These are phyloP conservation scores for Bombus sylvicola DNA, from an alignment of 1,140 invertebrate species.

Conservation along the genomic window DNA sequence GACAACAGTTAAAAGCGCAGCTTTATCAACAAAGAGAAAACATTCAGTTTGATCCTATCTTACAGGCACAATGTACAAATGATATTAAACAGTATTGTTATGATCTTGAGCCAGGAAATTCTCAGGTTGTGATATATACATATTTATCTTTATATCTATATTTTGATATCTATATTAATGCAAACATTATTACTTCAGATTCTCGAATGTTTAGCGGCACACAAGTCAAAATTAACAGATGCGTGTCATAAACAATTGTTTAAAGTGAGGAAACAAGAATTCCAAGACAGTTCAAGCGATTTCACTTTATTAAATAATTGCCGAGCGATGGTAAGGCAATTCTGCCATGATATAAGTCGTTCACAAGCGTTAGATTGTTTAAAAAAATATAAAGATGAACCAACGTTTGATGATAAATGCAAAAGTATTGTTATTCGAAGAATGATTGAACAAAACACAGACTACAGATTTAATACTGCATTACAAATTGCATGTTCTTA, in stretches of 20 bases:
- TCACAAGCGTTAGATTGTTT: constrained; percentile 89
- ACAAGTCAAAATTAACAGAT: constrained; percentile 87
- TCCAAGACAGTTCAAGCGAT: constrained; percentile 92
- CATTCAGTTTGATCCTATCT: constrained; percentile 91
- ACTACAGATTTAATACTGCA: constrained; percentile 95
- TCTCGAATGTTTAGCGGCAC: constrained; percentile 92
- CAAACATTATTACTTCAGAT: constrained; percentile 83
- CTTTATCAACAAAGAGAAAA: constrained; percentile 94
- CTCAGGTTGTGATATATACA: constrained; percentile 84
- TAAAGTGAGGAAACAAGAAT: constrained; percentile 92
- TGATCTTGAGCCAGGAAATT: constrained; percentile 89
- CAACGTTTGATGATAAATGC: constrained; percentile 93
- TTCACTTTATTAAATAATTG: constrained; percentile 92
- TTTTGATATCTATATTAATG: background rate
- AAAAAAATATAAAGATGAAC: constrained; percentile 91
- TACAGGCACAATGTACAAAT: constrained; percentile 88
- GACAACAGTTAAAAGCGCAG: constrained; percentile 94
- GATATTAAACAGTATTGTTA: constrained; percentile 91
- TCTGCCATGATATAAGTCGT: constrained; percentile 88
- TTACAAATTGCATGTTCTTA: constrained; percentile 90
- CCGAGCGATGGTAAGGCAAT: constrained; percentile 92
- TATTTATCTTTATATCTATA: background rate
- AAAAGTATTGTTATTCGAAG: constrained; percentile 92
- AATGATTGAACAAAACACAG: constrained; percentile 95
- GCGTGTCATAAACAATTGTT: constrained; percentile 92